Base-by-base conservation (phyloP, 2,888 invertebrate genomes). In the Anaspis maculata region DNA sequence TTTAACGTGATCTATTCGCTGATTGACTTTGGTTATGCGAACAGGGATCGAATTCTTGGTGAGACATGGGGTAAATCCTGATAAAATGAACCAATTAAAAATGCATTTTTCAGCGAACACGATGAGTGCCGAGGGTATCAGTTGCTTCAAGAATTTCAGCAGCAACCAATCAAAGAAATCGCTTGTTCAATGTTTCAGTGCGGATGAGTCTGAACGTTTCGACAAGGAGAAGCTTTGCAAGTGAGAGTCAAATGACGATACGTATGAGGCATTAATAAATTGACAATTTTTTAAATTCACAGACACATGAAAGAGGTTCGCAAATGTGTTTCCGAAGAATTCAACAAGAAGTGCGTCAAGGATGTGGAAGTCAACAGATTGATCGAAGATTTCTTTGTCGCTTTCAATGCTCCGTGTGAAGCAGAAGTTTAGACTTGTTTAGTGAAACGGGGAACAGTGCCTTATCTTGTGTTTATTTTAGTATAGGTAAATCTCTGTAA, bases 101-200 rank as follows among this genome's bases (percentile, higher is more conserved):
- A n/a, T n/a, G 19, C 5, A 24, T 13, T 15, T 30, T 30, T 24
- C 14, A 30, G 30, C n/a, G 1, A 13, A 19, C n/a, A 5, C 6
- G 5, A 24, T 30, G 6, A 29, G 26, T 11, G 11, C 26, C 2
- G 37, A 32, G 24, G 15, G 29, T 3, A 21, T 32, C 5, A 28
- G 32, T 25, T 37, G 37, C 9, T 26, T 37, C 23, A 14, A 32
- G 19, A 37, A 32, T 21, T 32, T 37, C 12, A 28, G 15, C 13
- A 15, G 6, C 6, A 1, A 4, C 10, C 23, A 30, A 9, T 14
- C 13, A 2, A 15, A 25, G 19, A 10, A n/a, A 10, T 21, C 22
- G 7, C 5, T 37, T 9, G n/a, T 4, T 3, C 15, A 29, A 25
- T 32, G 32, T 29, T 13, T 29, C 22, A 23, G 14, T 1, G 2